Base-by-base conservation (phyloP, 2,113 vertebrate species). In the Aepyceros melampus region DNA sequence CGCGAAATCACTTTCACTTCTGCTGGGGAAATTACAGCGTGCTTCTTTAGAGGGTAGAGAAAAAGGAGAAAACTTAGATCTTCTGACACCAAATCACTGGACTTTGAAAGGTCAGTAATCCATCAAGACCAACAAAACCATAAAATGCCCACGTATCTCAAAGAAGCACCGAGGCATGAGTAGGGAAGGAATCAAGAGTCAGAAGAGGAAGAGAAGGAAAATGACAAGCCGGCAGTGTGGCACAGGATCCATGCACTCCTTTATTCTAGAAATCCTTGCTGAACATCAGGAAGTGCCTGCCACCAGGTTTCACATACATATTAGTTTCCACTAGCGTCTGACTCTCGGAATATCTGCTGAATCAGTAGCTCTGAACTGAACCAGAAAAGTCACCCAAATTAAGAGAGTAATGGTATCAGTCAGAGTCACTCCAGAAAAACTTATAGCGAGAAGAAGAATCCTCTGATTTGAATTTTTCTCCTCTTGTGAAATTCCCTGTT, bases 1-100 rank as follows among this genome's bases (percentile, higher is more conserved):
- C 12, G 0, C 71, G 10, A 64, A 82, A 86, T 79, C 93, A 96
- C 97, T 98, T 98, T 98, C 97, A 97, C 97, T 97, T 98, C 97
- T 98, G 95, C 96, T 97, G 86, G 85, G 86, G 94, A 97, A 98
- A 94, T 91, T 95, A 93, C 96, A 97, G 43, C 56, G 36, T 3
- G 31, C 21, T 92, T 91, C 40, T 97, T 55, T 84, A 89, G 94
- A 87, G 36, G 43, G 47, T 53, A 91, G 49, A 91, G 19, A 49
- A 58, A 74, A 62, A 49, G 36, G 29, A 94, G 53, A 86, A 93
- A 87, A 86, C 45, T 62, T 47, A 87, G 82, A 83, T 89, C 74
- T 76, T 76, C 88, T 91, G 90, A 89, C 58, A 89, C 27, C 33
- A 64, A 91, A 45, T 89, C 67, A 58, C 31, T 94, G 93, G 56